Percentiles rank a stretch among this genome's conserved stretches.
Evolutionary conservation across 2,113 vertebrate species (phyloP).

Genomic region (Ictalurus furcatus): DNA sequence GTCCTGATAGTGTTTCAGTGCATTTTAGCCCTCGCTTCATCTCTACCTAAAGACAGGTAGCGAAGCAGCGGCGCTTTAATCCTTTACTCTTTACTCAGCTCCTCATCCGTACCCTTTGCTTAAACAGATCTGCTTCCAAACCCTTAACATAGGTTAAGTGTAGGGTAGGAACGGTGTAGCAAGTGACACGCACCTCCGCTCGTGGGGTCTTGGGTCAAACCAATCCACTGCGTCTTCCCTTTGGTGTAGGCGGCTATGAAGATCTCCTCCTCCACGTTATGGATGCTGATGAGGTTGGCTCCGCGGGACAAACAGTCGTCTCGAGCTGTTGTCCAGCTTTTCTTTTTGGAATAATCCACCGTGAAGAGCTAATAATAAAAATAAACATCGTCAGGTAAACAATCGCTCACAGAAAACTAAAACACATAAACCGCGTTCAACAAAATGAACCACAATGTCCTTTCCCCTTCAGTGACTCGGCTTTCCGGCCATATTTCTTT

Average conservation of each 20-base stretch:
- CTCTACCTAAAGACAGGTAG: too few species aligned
- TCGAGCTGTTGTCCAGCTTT: slow-evolving; percentile 70
- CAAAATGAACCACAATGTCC: background rate
- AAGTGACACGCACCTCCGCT: slow-evolving; percentile 68
- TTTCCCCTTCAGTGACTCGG: background rate
- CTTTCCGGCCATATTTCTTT: background rate
- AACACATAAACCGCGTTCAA: too few species aligned
- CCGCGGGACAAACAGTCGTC: slow-evolving; percentile 72
- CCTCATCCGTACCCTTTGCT: background rate
- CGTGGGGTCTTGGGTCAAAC: slow-evolving; percentile 66
- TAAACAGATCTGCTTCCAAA: too few species aligned
- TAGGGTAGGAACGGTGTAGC: background rate
- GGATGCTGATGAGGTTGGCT: slow-evolving; percentile 73
- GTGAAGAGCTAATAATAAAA: slow-evolving; percentile 68
- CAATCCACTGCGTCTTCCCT: slow-evolving; percentile 74
- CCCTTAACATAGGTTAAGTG: background rate
- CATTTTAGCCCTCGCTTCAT: too few species aligned
- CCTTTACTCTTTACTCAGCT: background rate
- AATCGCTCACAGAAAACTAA: background rate
- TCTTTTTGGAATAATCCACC: slow-evolving; percentile 67
- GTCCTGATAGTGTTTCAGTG: too few species aligned
- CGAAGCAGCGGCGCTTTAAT: background rate
- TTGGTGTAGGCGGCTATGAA: slow-evolving; percentile 69
- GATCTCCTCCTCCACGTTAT: slow-evolving; percentile 67
- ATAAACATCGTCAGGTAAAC: background rate